Conservation (phyloP, 2,797 vertebrate species). For the Loris lydekkerianus region DNA sequence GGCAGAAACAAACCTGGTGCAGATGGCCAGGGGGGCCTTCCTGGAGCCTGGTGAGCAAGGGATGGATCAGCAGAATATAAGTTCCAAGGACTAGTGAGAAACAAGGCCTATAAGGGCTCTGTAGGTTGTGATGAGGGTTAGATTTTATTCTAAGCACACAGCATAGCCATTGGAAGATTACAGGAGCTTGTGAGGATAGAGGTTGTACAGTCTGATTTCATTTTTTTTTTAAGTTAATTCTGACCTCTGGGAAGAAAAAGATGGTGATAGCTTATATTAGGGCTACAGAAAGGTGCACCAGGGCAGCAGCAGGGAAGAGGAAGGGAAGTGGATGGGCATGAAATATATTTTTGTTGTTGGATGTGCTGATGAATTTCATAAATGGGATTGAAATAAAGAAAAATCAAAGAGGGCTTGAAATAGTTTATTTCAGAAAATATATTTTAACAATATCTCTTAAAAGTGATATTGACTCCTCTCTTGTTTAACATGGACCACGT, state of each 20-base stretch:
- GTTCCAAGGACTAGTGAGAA: background rate
- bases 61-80: background rate
- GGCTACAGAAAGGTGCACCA: background rate
- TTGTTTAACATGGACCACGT: background rate
- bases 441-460: background rate
- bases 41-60: no score
- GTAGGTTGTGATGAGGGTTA: background rate
- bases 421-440: background rate
- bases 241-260: background rate
- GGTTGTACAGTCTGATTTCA: background rate
- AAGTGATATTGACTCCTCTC: background rate
- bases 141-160: background rate
- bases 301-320: background rate
- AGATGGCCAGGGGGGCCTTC: background rate
- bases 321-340: background rate
- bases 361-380: background rate
- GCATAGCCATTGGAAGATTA: background rate
- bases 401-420: conserved; percentile 5
- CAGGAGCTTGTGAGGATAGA: background rate
- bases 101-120: background rate
- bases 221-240: background rate
- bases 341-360: background rate
- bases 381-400: background rate
- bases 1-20: background rate
- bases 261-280: background rate